Base-by-base conservation (phyloP, 2,888 invertebrate genomes). In the Eupeodes latifasciatus region DNA sequence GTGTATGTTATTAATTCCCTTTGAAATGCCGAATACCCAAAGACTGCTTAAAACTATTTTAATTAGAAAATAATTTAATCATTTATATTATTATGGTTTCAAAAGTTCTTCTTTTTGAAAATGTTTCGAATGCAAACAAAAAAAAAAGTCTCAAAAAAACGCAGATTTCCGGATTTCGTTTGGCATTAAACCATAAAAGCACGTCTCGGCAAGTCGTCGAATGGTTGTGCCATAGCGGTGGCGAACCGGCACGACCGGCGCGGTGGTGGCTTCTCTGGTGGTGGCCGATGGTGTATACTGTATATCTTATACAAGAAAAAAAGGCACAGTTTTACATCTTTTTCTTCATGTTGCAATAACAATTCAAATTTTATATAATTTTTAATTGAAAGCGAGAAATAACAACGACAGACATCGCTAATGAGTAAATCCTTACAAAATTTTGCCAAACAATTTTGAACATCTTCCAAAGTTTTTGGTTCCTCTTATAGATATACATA, bases 341-440 rank as follows among this genome's bases (percentile, higher is more conserved):
- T 69, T 49, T 44, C 74, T 77, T 78, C 57, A 75, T 66, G 62
- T 79, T 84, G 71, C 81, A 85, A 81, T 85, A 88, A 74, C 67
- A 81, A 78, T 78, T 78, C 53, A 74, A 62, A 78, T 78, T 88
- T 81, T 81, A 88, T 88, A 78, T 78, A 53, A 75, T 27, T 88
- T 85, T 88, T 88, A 88, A 88, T 88, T 88, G 88, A 88, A 88
- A 88, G 88, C 85, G 62, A 81, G 78, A 88, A 88, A 88, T 88
- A 81, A 85, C 81, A 88, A 66, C 88, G 78, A 78, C 84, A 85
- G 85, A 78, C 88, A 88, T 74, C 78, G 88, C 88, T 88, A 88
- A 88, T 88, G 88, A 85, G 85, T 85, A 85, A 88, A 88, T 88
- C 88, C 71, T 88, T 71, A 71, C 67, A 57, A 78, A 84, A 84